Evolutionary conservation across 2,113 vertebrate species (phyloP).

Genomic region (Melanerpes aurifrons): DNA sequence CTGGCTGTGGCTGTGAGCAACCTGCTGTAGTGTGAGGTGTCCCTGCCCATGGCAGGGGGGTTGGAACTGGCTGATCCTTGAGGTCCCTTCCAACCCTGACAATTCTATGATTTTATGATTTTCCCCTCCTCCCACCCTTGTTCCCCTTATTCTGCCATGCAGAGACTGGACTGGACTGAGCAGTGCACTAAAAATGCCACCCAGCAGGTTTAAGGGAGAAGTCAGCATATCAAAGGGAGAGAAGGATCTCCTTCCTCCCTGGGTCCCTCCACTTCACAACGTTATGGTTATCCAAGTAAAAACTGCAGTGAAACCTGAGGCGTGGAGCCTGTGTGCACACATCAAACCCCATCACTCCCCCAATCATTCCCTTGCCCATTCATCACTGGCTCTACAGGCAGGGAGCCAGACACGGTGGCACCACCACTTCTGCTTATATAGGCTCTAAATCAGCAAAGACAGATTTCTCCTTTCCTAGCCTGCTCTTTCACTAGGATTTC

Average conservation of each 20-base stretch:
- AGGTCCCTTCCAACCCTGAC: no score
- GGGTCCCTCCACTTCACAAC: not conserved
- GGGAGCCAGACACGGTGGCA: slow-evolving; percentile 74
- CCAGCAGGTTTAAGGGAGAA: slow-evolving; percentile 33
- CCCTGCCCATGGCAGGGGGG: no score
- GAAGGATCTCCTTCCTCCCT: not conserved
- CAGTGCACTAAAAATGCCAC: not conserved
- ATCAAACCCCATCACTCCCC: slow-evolving; percentile 56
- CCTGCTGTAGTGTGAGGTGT: no score
- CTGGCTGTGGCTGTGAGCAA: no score
- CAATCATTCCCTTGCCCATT: slow-evolving; percentile 63
- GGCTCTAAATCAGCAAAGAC: slow-evolving; percentile 62
- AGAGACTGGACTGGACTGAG: fast-evolving
- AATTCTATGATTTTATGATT: no score
- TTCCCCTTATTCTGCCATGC: not conserved
- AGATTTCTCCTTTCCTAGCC: slow-evolving; percentile 51
- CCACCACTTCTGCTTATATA: slow-evolving; percentile 72
- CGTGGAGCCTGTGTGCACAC: slow-evolving; percentile 41
- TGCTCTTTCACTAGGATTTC: slow-evolving; percentile 12
- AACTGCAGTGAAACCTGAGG: slow-evolving; percentile 58
- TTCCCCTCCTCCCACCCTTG: not conserved
- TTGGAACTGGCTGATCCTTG: no score
- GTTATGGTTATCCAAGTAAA: slow-evolving; percentile 23
- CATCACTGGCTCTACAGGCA: slow-evolving; percentile 64
- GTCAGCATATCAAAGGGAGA: slow-evolving; percentile 21